These are phyloP conservation scores for Steinernema carpocapsae DNA, from an alignment of 2,888 invertebrate genomes.

Conservation along the genomic window DNA sequence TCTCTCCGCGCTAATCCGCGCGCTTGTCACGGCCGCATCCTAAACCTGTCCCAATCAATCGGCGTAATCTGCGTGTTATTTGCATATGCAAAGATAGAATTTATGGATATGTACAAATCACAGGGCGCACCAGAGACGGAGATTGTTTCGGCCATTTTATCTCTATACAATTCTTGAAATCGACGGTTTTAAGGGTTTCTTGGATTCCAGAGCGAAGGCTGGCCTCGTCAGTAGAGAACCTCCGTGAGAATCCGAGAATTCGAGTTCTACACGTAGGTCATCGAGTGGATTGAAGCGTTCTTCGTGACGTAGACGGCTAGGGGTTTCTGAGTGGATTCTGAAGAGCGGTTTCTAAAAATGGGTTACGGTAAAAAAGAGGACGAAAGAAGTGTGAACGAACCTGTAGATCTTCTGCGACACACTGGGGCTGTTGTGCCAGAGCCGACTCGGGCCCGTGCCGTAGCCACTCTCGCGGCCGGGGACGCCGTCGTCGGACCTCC, in stretches of 20 bases:
- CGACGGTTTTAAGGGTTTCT: too few relatives aligned
- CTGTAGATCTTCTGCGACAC: neutral
- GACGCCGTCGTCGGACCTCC: slow-evolving; percentile 16
- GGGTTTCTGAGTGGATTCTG: neutral
- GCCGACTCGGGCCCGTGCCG: slow-evolving; percentile 37
- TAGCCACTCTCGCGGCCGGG: slow-evolving; percentile 38
- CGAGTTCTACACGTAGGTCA: slow-evolving; percentile 27
- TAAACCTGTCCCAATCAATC: too few relatives aligned
- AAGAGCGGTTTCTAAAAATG: neutral
- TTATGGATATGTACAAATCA: too few relatives aligned
- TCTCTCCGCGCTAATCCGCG: too few relatives aligned
- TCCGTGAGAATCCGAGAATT: neutral
- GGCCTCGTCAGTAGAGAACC: slow-evolving; percentile 32
- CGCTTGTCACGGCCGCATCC: too few relatives aligned
- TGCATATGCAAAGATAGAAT: too few relatives aligned
- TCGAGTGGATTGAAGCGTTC: slow-evolving; percentile 7
- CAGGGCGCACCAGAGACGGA: too few relatives aligned
- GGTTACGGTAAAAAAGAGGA: neutral
- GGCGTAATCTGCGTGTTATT: too few relatives aligned
- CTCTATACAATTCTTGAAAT: neutral
- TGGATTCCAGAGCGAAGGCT: neutral
- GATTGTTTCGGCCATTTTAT: neutral
- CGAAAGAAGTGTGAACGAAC: neutral
- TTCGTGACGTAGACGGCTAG: neutral
- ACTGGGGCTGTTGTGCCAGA: slow-evolving; percentile 32